Evolutionary conservation across 2,888 invertebrate genomes (phyloP), one percentile per base, ranked within the genome.

Genomic region (Cataglyphis rosenhaueri): DNA sequence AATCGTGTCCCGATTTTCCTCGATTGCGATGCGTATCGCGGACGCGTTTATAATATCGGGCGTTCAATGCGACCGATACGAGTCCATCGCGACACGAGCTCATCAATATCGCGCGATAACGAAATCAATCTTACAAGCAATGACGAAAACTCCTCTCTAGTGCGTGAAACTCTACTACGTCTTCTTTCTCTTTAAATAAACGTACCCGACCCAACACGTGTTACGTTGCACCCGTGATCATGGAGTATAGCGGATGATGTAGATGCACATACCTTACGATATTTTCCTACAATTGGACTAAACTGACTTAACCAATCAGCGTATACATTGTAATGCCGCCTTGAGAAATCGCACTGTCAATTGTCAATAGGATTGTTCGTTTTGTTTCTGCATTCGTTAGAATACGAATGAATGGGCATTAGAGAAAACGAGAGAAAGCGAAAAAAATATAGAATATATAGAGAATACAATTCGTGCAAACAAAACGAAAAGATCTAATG

Each of bases 181-280:
- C 89, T 86, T 88, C 87, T 88, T 83, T 86, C 88, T 91, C 88
- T 89, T 90, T 90, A 90, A 91, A 90, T 91, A 91, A 89, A 91
- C 91, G 91, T 88, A 91, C 87, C 85, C 87, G 81, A 90, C 81
- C 88, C 88, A 92, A 93, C 92, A 92, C 93, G 92, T 92, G 93
- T 92, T 92, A 92, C 92, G 92, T 92, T 87, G 90, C 89, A 89
- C 83, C 78, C 18, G 66, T 85, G 65, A 66, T 78, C 88, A 88
- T 59, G 81, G 81, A 89, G 68, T 41, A 61, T 70, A 64, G 12
- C 8, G 35, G 12, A 6, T 3, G 18, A 66, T 12, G 29, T 79
- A 79, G 71, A 78, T n/a, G 57, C 25, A 3, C 35, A 25, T 66
- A n/a, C 9, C 21, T 25, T 12, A 21, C 10, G 1, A 6, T 1